Conservation (phyloP, 2,797 vertebrate species). For the Molossus molossus region DNA sequence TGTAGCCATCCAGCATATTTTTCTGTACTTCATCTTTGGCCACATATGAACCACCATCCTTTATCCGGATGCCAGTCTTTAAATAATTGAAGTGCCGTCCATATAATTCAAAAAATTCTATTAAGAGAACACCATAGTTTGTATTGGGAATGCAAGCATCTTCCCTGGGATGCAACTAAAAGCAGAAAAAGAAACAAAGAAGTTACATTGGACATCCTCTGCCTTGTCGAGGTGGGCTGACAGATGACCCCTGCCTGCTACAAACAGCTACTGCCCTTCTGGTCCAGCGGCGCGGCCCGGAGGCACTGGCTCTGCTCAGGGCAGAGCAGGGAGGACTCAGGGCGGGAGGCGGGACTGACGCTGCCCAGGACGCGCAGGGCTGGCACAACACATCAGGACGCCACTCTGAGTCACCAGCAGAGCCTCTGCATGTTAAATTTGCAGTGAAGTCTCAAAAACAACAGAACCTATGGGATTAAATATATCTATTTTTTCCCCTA, state of each 20-base stretch:
- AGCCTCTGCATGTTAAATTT: neutral
- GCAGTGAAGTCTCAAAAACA: slow-evolving; percentile 16
- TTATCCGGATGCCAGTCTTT: slow-evolving; percentile 99
- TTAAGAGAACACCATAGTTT: slow-evolving; percentile 98
- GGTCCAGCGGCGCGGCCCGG: neutral
- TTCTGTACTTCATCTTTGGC: slow-evolving; percentile 99
- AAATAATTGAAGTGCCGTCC: slow-evolving; percentile 99
- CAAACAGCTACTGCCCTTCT: neutral
- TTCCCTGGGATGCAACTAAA: slow-evolving; percentile 97
- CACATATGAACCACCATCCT: slow-evolving; percentile 98
- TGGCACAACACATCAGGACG: neutral
- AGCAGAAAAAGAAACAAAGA: slow-evolving; percentile 73
- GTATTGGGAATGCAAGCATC: slow-evolving; percentile 95
- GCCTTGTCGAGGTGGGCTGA: neutral
- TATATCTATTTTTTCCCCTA: neutral
- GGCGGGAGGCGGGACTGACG: neutral
- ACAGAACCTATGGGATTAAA: neutral
- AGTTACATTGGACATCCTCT: slow-evolving; percentile 19
- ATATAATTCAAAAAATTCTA: slow-evolving; percentile 99
- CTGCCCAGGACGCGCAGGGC: neutral
- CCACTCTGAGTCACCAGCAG: neutral
- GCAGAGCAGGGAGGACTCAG: no score
- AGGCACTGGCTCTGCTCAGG: rapidly evolving
- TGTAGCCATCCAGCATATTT: slow-evolving; percentile 97
- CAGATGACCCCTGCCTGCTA: neutral